Percentiles rank a stretch among this genome's conserved stretches.
Conservation (phyloP, 2,113 vertebrate genomes). For the Poeciliopsis prolifica region DNA sequence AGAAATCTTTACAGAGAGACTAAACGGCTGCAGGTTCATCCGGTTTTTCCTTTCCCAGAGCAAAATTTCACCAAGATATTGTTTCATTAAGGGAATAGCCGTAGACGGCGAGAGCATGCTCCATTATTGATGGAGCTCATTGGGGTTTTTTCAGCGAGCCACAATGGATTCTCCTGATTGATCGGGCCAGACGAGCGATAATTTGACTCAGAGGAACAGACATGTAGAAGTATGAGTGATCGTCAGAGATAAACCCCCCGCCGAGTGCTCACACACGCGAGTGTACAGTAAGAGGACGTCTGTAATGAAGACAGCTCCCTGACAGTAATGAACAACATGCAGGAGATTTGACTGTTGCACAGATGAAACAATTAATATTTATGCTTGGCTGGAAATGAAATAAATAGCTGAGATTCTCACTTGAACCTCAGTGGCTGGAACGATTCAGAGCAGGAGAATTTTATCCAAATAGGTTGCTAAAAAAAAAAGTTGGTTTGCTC, state of each 20-base stretch:
- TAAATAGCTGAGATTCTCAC: conserved; percentile 39
- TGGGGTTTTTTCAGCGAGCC: conserved; percentile 56
- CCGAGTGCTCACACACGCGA: conserved; percentile 15
- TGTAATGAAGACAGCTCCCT: conserved; percentile 64
- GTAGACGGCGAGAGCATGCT: conserved; percentile 48
- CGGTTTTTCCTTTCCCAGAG: conserved; percentile 7
- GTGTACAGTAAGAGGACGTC: conserved; percentile 34
- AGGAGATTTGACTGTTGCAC: conserved; percentile 43
- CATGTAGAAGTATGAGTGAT: conserved; percentile 50
- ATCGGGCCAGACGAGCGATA: conserved; percentile 49
- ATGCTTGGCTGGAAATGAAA: conserved; percentile 55
- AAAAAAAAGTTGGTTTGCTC: conserved; percentile 10
- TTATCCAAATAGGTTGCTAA: conserved; percentile 17
- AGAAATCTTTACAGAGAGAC: not conserved
- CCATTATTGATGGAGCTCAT: conserved; percentile 74
- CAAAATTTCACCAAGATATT: conserved; percentile 45
- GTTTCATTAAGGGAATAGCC: conserved; percentile 70
- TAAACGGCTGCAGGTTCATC: conserved; percentile 4
- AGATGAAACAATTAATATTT: conserved; percentile 70
- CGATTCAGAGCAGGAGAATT: conserved; percentile 27
- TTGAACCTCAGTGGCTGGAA: conserved; percentile 21
- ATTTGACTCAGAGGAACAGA: conserved; percentile 68
- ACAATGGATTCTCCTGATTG: conserved; percentile 71
- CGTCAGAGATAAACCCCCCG: conserved; percentile 41
- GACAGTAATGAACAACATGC: conserved; percentile 66